A percentile compares a stretch with the other conserved stretches of the same genome.
phyloP scores from a whole-genome alignment of 2,113 vertebrate species.

The Struthio camelus region DNA sequence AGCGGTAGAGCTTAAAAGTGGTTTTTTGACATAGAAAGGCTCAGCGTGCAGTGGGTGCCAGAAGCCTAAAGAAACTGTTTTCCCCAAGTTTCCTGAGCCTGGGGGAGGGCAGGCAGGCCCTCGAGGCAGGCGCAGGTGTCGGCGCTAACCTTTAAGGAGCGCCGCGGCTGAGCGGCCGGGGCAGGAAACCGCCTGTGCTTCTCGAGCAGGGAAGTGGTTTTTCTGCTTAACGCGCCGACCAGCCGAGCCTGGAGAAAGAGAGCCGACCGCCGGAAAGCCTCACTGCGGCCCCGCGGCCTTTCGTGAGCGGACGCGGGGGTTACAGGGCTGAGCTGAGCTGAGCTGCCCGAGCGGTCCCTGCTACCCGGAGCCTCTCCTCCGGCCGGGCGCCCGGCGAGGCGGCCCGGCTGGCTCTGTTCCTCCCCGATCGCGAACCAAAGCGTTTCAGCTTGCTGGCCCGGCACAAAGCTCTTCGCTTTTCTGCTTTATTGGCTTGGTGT shows the following conservation, averaged over 20 bases:
- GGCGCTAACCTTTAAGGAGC: not conserved
- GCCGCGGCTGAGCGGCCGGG: not conserved
- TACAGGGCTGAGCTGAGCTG: no score
- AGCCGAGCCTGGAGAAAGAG: not conserved
- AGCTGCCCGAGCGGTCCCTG: not conserved
- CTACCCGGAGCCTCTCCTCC: no score
- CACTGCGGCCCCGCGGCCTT: no score
- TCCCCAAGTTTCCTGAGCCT: not conserved
- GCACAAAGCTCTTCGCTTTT: not conserved
- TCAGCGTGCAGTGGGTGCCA: not conserved
- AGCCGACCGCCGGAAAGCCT: no score
- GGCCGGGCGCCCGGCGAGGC: no score
- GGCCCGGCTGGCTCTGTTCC: no score
- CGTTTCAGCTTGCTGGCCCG: not conserved
- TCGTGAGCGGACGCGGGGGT: no score
- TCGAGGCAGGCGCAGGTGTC: fast-evolving
- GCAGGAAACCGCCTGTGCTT: not conserved
- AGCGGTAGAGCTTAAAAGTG: not conserved
- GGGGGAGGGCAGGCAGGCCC: not conserved
- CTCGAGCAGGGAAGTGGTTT: conserved; percentile 39
- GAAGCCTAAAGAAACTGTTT: not conserved
- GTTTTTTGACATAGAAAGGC: not conserved
- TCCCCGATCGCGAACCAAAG: not conserved
- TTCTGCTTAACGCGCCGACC: not conserved
- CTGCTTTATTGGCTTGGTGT: not conserved